Percentiles rank a stretch among this genome's conserved stretches.
Evolutionary conservation across 2,113 vertebrate species (phyloP).

Genomic region (Trogon melanurus): DNA sequence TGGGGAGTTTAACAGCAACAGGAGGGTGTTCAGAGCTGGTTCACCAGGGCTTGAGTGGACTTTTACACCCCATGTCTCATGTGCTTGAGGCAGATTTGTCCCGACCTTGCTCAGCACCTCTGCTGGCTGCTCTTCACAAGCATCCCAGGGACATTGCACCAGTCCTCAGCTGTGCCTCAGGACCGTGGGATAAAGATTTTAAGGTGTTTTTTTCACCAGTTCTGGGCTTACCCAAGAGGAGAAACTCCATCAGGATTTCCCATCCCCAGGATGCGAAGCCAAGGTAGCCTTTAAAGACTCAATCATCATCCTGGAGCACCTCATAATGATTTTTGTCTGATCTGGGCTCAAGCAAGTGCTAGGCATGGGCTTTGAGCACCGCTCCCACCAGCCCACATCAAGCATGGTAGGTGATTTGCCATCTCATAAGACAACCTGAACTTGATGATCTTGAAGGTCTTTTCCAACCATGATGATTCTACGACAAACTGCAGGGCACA

Average conservation of each 20-base stretch:
- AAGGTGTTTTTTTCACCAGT: background rate
- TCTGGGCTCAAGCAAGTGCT: background rate
- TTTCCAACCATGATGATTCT: too few species aligned
- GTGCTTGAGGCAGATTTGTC: background rate
- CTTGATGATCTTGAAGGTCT: too few species aligned
- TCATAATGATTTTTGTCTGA: background rate
- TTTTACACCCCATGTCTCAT: background rate
- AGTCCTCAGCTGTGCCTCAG: background rate
- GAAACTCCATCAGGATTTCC: background rate
- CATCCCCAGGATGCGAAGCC: background rate
- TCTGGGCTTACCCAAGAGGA: background rate
- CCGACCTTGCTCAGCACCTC: background rate
- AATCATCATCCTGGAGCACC: accelerated
- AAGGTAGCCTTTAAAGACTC: background rate
- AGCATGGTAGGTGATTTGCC: background rate
- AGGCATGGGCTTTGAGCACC: background rate
- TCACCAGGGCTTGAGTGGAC: background rate
- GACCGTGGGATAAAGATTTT: background rate
- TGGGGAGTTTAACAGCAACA: background rate
- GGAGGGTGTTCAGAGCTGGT: background rate
- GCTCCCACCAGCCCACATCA: accelerated
- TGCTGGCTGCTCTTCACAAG: background rate
- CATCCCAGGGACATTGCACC: too few species aligned
- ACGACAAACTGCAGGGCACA: background rate
- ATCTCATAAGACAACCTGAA: too few species aligned